Base-by-base conservation (phyloP, 1,140 invertebrate species). In the Planococcus citri region DNA sequence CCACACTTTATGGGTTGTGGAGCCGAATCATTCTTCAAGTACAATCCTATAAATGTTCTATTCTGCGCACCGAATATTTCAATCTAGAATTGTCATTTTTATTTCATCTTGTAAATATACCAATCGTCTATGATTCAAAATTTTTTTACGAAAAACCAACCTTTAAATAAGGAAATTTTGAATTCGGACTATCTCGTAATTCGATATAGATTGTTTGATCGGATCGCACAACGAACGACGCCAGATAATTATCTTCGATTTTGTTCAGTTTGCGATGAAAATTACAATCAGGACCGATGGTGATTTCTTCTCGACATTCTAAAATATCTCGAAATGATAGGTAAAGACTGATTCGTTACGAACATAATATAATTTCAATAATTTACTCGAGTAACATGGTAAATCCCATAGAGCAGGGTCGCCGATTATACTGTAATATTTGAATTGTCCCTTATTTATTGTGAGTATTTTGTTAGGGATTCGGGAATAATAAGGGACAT, bases 131-230 rank as follows among this genome's bases (percentile, higher is more conserved):
- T n/a, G 33, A 37, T 14, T 37, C n/a, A n/a, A 14, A 37, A 37
- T 37, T 8, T 37, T 14, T 37, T 6, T 37, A 37, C 6, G 33
- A n/a, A n/a, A n/a, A n/a, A 69, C n/a, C 20, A 22, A 71, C 22
- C 27, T 67, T 68, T 24, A 71, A n/a, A 69, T 27, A 61, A 27
- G 71, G 71, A 69, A 61, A 71, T 41, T 71, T 20, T n/a, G 68
- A 25, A 38, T 41, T 64, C 2, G 71, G 51, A 4, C 17, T 51
- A 51, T 27, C 27, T 25, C 68, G 29, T 12, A 71, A 38, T 22
- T 69, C 68, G 1, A 71, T 27, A 9, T 61, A 69, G 1, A 68
- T 57, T 17, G 68, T 64, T 9, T 61, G 41, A 20, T 21, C 27
- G 17, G 41, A 68, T 69, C 71, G 68, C 1, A 69, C 68, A 64